Base-by-base conservation (phyloP, 2,888 invertebrate species). In the Ormyrus thymus region DNA sequence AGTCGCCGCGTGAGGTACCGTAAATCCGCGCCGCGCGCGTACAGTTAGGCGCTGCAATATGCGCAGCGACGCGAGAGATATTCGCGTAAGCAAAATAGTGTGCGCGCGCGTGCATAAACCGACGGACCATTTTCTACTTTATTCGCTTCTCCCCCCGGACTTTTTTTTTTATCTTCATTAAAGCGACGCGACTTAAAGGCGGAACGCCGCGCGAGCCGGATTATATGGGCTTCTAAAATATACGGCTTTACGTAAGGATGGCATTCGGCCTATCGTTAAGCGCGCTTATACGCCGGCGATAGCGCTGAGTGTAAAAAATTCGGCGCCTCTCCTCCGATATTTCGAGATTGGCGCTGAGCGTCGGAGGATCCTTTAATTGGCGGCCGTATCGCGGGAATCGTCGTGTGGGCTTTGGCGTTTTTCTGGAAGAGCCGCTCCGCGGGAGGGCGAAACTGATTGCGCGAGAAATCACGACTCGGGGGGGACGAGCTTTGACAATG, bases 21-120 rank as follows among this genome's bases (percentile, higher is more conserved):
- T 86, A 86, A 83, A 83, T 83, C 82, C 59, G 66, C 68, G 15
- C 7, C 46, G 43, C 8, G 7, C 29, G 84, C 84, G 82, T 86
- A 86, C 86, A 86, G 87, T 86, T 86, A 86, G 82, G 76, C 79
- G 81, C 74, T 10, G 62, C 46, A 59, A 64, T 71, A 77, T 66
- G 66, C 70, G 64, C 51, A 13, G n/a, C 64, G 64, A 48, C 48
- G n/a, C 11, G 45, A 62, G 59, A 43, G 43, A 64, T 64, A 64
- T 64, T 64, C 64, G 64, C 48, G 8, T 64, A 64, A 64, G n/a
- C 65, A 65, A 15, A 50, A 58, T 70, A 48, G 48, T 50, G 9
- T 51, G 10, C 29, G 29, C 13, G 7, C 7, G 8, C 10, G 7
- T 46, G 13, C 50, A 29, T n/a, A 15, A 51, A 58, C 10, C 45